A percentile compares a stretch with the other conserved stretches of the same genome.
Conservation (phyloP, 2,113 vertebrate genomes). For the Carollia perspicillata region DNA sequence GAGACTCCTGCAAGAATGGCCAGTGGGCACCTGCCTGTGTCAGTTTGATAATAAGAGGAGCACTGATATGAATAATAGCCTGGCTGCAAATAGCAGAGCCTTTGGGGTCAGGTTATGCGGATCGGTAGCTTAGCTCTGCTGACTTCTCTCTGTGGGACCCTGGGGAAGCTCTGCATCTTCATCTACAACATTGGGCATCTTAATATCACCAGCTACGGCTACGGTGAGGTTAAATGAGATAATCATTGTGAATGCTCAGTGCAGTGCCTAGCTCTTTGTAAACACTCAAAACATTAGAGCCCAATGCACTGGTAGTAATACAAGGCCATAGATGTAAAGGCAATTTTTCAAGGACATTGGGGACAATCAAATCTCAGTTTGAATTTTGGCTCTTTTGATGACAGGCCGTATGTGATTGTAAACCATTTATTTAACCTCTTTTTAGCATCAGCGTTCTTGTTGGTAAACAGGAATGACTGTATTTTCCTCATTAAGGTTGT, state of each 20-base stretch:
- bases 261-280: neutral
- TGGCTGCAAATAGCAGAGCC: neutral
- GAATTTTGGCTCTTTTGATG: neutral
- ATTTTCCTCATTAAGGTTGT: neutral
- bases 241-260: neutral
- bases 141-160: neutral
- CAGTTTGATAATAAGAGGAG: neutral
- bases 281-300: neutral
- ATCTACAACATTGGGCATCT: neutral
- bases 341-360: slow-evolving; percentile 9
- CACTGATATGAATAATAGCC: neutral
- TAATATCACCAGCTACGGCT: neutral
- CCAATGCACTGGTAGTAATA: neutral
- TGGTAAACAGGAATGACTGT: neutral
- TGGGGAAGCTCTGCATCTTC: neutral
- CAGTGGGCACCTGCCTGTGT: neutral
- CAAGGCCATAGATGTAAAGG: neutral
- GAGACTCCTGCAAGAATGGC: neutral
- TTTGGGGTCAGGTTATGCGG: neutral
- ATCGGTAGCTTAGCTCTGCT: neutral
- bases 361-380: neutral
- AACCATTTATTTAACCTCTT: neutral
- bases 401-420: neutral
- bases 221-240: neutral
- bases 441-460: neutral